phyloP scores from a whole-genome alignment of 2,113 vertebrate genomes.

The Budorcas taxicolor region DNA sequence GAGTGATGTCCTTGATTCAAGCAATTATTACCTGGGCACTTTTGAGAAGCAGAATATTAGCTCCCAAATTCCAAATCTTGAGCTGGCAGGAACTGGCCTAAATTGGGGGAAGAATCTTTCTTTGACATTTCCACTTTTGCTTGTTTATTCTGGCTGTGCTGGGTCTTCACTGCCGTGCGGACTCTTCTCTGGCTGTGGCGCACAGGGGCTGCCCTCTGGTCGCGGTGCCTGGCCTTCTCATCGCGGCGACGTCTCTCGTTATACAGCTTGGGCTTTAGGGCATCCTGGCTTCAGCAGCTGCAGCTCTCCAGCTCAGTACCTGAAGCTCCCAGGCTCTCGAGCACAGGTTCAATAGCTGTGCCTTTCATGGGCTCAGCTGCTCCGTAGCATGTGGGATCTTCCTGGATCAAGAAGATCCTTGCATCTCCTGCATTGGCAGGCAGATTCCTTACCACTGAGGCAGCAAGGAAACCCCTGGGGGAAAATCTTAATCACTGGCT shows the following conservation, averaged over 20 bases:
- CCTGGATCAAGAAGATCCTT: background rate
- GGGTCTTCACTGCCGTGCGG: background rate
- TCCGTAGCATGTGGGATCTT: background rate
- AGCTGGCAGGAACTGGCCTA: background rate
- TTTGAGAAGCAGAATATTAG: conserved; percentile 22
- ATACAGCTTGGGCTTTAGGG: rapidly evolving
- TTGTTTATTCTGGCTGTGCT: background rate
- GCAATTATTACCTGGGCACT: background rate
- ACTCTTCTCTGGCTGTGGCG: background rate
- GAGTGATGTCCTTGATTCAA: background rate
- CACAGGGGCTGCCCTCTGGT: background rate
- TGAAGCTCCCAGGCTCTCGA: background rate
- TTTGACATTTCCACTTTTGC: background rate
- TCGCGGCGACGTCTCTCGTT: rapidly evolving
- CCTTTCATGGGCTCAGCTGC: background rate
- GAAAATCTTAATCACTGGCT: background rate
- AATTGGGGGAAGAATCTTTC: background rate
- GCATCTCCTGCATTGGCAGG: background rate
- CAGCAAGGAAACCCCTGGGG: background rate
- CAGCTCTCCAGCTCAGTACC: background rate
- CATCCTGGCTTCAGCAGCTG: background rate
- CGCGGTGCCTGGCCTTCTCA: background rate
- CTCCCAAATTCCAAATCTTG: background rate
- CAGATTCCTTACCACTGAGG: background rate
- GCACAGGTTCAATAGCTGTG: background rate